Evolutionary conservation across 1,140 invertebrate species (phyloP), one percentile per base, ranked within the genome.

Genomic region (Lepidurus packardi): DNA sequence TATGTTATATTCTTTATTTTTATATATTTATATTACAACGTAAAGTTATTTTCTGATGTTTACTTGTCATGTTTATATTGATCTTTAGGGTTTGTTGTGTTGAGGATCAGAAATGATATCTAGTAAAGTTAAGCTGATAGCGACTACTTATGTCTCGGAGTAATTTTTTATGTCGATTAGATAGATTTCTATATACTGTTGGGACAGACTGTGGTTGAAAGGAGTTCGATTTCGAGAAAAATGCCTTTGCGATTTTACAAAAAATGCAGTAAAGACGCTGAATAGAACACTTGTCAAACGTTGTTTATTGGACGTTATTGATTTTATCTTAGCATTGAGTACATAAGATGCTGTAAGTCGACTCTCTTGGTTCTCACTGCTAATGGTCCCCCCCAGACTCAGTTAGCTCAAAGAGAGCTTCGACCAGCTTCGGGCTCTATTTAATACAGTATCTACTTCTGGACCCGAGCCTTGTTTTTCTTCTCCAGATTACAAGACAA

Each of bases 321-420:
- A 65, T 65, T 65, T 65, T 65, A 21, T 65, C 53, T 65, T 65
- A 65, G 53, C 53, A 65, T 21, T 9, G 53, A 16, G 53, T n/a
- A 21, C 13, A 65, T 65, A 65, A 65, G 53, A 65, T 9, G n/a
- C 21, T 65, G 53, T 65, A 65, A 65, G 53, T 65, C 53, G 53
- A 65, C 53, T 65, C 53, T 47, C 45, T 65, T 21, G 53, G 7
- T 65, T 65, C 53, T 21, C 53, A 65, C 53, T n/a, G 13, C 53
- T 65, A 65, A 65, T 65, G 53, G n/a, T 21, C 34, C 53, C 53
- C 53, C 13, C 13, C 16, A 21, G 53, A 65, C 53, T 16, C n/a
- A 65, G 47, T 65, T 65, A 65, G 53, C 9, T 65, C 53, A 16
- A 9, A 65, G 53, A 16, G 16, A 65, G 53, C 53, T 65, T 65